A percentile compares a stretch with the other conserved stretches of the same genome.
phyloP scores from a whole-genome alignment of 2,888 invertebrate genomes.

The Hedya salicella region DNA sequence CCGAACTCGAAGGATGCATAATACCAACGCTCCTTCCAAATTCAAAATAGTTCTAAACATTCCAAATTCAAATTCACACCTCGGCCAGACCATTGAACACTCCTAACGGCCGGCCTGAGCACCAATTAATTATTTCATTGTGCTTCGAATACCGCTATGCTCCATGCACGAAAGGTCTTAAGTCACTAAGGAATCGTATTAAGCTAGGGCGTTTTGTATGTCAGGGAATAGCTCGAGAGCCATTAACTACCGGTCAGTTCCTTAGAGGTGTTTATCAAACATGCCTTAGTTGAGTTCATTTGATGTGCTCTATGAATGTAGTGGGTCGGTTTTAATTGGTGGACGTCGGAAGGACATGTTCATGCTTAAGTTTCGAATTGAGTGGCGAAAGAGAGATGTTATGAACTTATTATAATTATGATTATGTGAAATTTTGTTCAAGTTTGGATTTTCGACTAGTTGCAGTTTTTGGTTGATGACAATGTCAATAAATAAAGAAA shows the following conservation, averaged over 20 bases:
- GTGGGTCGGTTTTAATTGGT: conserved; percentile 46
- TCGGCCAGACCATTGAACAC: conserved; percentile 67
- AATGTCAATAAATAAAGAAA: no score
- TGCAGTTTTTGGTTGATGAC: no score
- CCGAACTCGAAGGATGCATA: no score
- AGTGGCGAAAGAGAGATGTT: not conserved
- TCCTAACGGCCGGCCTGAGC: conserved; percentile 70
- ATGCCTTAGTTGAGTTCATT: conserved; percentile 62
- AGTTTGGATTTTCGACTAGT: not conserved
- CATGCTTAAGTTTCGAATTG: conserved; percentile 9
- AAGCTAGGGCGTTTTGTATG: not conserved
- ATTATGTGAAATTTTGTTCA: not conserved
- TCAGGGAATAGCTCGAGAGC: conserved; percentile 60
- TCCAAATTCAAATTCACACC: conserved; percentile 61
- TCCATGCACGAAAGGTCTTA: conserved; percentile 9
- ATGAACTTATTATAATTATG: not conserved
- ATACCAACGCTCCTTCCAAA: conserved; percentile 50
- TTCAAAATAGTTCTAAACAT: conserved; percentile 59
- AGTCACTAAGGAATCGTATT: not conserved
- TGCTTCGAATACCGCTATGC: conserved; percentile 68
- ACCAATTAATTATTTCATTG: conserved; percentile 84
- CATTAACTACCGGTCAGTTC: conserved; percentile 81
- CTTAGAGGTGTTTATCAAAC: conserved; percentile 81
- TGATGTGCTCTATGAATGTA: conserved; percentile 45
- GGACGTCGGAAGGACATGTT: not conserved